phyloP scores from a whole-genome alignment of 1,140 invertebrate species.

The Lepidostoma basale region DNA sequence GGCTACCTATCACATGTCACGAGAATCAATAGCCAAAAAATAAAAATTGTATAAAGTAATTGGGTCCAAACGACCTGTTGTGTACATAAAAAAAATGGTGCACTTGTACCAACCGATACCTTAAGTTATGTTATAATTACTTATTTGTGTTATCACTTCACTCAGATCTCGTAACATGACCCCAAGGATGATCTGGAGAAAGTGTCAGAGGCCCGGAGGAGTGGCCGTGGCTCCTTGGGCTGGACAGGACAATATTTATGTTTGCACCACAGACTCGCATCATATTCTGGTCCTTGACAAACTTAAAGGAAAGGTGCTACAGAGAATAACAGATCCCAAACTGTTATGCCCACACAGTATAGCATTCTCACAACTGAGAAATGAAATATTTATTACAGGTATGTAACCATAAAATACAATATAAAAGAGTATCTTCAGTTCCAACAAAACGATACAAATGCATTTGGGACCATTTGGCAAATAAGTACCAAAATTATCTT shows the following conservation, averaged over 20 bases:
- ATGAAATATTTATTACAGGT: conserved; percentile 70
- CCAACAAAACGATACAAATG: too few species aligned
- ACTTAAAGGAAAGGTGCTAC: conserved; percentile 59
- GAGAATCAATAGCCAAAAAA: too few species aligned
- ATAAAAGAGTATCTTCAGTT: too few species aligned
- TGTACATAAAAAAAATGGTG: too few species aligned
- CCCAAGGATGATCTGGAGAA: conserved; percentile 60
- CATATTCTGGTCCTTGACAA: conserved; percentile 65
- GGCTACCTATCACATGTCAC: too few species aligned
- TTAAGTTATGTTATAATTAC: neutral
- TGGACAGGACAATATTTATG: conserved; percentile 59
- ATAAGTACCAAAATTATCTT: too few species aligned
- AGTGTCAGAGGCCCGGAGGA: conserved; percentile 64
- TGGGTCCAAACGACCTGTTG: too few species aligned
- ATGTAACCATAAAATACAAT: too few species aligned
- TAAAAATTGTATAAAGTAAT: too few species aligned
- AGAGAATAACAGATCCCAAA: conserved; percentile 58
- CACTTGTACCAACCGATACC: too few species aligned
- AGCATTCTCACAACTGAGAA: conserved; percentile 65
- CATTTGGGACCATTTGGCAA: too few species aligned
- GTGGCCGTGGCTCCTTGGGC: conserved; percentile 65
- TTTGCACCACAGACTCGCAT: conserved; percentile 64
- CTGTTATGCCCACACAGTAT: conserved; percentile 73
- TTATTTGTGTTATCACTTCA: neutral
- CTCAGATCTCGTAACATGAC: conserved; percentile 57